These are phyloP conservation scores for Enteromius thamalakanensis DNA, from an alignment of 2,797 vertebrate genomes.

Conservation along the genomic window DNA sequence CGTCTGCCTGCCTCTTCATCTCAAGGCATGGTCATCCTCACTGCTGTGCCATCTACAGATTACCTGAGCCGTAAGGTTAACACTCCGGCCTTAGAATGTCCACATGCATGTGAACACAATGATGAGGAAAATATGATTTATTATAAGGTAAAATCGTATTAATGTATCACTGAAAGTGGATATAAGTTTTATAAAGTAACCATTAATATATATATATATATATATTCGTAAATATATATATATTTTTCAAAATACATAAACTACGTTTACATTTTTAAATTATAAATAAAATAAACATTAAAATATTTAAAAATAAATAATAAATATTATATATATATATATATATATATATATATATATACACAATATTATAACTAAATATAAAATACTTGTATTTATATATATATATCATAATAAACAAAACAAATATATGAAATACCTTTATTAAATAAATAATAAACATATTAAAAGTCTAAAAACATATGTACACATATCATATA, in stretches of 20 bases:
- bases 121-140: neutral
- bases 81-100: neutral
- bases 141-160: neutral
- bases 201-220: neutral
- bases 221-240: no score
- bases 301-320: neutral
- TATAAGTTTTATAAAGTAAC: neutral
- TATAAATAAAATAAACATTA: neutral
- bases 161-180: neutral
- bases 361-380: neutral
- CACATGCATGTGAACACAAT: neutral
- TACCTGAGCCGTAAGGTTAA: constrained; percentile 14
- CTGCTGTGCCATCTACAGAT: constrained; percentile 10
- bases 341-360: neutral
- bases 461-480: neutral
- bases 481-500: neutral
- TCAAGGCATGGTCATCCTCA: neutral
- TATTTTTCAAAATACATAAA: neutral
- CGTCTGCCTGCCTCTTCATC: constrained; percentile 15
- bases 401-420: neutral
- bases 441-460: neutral
- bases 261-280: neutral
- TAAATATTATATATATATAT: neutral
- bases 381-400: neutral
- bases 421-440: neutral